Conservation (phyloP, 1,140 invertebrate species). For the Lanistes nyassanus region DNA sequence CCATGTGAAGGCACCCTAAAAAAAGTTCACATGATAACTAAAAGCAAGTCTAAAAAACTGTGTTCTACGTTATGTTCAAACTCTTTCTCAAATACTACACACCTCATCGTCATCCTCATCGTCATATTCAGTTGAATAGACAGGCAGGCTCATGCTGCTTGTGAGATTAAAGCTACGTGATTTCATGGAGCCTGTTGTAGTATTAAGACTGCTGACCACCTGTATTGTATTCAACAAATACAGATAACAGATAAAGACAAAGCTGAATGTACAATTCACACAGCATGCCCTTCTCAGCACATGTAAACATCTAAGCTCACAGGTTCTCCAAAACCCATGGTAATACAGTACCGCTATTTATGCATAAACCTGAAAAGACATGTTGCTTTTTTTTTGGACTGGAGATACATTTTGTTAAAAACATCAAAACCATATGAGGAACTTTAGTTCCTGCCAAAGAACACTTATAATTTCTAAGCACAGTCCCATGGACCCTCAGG, state of each 20-base stretch:
- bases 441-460: background rate
- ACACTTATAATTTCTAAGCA: background rate
- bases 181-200: slow-evolving; percentile 54
- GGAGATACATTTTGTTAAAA: no score
- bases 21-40: background rate
- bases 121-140: slow-evolving; percentile 55
- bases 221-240: slow-evolving; percentile 17
- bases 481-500: background rate
- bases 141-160: slow-evolving; percentile 57
- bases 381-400: no score
- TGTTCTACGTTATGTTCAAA: no score
- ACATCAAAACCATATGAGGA: background rate
- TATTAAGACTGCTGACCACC: slow-evolving; percentile 57
- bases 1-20: background rate
- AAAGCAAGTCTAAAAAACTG: no score
- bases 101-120: slow-evolving; percentile 42
- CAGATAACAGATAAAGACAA: no score
- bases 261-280: no score
- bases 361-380: no score
- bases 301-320: no score
- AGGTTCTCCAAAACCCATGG: no score
- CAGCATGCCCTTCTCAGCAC: background rate
- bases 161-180: slow-evolving; percentile 52
- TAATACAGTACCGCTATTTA: no score
- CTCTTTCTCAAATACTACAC: no score